Evolutionary conservation across 1,140 invertebrate species (phyloP), one percentile per base, ranked within the genome.

Genomic region (Matsumurasca onukii): DNA sequence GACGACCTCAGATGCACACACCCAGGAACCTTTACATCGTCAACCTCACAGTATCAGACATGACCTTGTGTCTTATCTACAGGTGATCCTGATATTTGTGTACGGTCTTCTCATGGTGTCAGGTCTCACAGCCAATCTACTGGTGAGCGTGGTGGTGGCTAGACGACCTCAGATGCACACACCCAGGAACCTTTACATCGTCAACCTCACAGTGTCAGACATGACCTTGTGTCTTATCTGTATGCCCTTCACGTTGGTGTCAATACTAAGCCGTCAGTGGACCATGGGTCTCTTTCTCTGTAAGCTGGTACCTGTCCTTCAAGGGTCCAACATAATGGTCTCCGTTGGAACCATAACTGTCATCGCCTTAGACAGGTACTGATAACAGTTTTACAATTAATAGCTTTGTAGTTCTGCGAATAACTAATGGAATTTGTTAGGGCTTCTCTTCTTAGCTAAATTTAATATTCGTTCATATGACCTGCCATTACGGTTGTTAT

Each of bases 121-220:
- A 1, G 82, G 82, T 0, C 72, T 82, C 0, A 64, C 75, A 5
- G 75, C 79, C 29, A 84, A 83, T 71, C 57, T 79, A 3, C 66
- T 81, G 3, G 77, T 84, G 1, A 78, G 76, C 30, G 77, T 78
- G 63, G 79, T 82, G 59, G 77, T 81, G 1, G 79, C 81, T 0
- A 73, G 80, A 0, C 39, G 69, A 20, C 71, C 69, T 1, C 68
- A 70, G 30, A 86, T 86, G 81, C 77, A 84, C 24, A 85, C 85
- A 1, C 80, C 85, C 2, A 74, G 86, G 20, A 88, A 88, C 75
- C 80, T 87, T 13, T 88, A 86, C 77, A 85, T 88, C 66, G 77
- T 85, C n/a, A 87, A 86, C 74, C 75, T 87, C 55, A 83, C 84
- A 31, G 78, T 85, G 15, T 85, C 85, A 0, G 85, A 87, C 74